A percentile compares a stretch with the other conserved stretches of the same genome.
These are phyloP conservation scores for Mormyrus iriodes DNA, from an alignment of 2,113 vertebrate genomes.

Conservation along the genomic window DNA sequence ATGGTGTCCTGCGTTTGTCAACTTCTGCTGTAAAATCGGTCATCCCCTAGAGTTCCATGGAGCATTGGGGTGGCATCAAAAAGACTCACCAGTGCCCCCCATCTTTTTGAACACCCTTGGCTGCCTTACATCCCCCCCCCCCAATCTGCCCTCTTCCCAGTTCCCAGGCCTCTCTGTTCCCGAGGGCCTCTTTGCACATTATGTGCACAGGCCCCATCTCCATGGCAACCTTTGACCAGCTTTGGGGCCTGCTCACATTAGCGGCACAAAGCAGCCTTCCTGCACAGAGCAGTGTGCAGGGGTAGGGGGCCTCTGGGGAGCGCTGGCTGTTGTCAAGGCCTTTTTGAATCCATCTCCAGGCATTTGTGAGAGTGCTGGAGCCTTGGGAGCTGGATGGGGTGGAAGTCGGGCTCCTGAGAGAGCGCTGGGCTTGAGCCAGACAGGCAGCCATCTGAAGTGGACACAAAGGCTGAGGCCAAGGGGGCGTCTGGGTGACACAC, in stretches of 20 bases:
- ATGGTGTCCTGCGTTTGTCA: neutral
- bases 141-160: constrained; percentile 21
- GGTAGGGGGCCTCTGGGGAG: neutral
- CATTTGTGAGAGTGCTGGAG: constrained; percentile 19
- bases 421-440: neutral
- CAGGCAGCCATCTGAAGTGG: constrained; percentile 33
- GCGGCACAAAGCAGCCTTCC: constrained; percentile 58
- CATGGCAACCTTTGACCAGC: constrained; percentile 65
- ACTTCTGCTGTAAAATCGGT: neutral
- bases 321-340: constrained; percentile 36
- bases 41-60: neutral
- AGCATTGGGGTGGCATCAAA: neutral
- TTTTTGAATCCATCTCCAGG: constrained; percentile 28
- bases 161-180: constrained; percentile 34
- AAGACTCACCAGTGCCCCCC: constrained; percentile 51
- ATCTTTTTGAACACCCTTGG: neutral
- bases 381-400: neutral
- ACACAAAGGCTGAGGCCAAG: constrained; percentile 42
- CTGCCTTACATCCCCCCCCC: constrained; percentile 31
- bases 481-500: constrained; percentile 31
- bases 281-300: constrained; percentile 22
- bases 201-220: constrained; percentile 52
- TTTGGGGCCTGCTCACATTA: constrained; percentile 54
- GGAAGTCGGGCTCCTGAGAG: neutral
- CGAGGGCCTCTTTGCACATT: constrained; percentile 52